These are phyloP conservation scores for Polydrusus cervinus DNA, from an alignment of 2,888 invertebrate species.

Conservation along the genomic window DNA sequence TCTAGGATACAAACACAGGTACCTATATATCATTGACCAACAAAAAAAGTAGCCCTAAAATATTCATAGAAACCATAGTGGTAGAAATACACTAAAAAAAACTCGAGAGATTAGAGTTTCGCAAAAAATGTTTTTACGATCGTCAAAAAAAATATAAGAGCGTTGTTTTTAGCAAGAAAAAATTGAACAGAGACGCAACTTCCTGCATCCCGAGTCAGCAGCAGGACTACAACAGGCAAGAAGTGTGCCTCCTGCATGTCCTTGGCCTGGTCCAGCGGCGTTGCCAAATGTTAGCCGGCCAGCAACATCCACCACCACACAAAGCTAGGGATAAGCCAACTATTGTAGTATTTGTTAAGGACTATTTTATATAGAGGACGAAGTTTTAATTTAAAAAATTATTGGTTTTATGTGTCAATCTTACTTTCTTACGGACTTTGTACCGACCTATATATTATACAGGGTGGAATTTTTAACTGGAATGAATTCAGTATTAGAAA, in stretches of 20 bases:
- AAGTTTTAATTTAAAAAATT: conserved; percentile 36
- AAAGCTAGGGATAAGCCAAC: conserved; percentile 55
- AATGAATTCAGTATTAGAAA: too few species aligned
- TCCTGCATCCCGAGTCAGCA: conserved; percentile 91
- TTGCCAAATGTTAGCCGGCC: conserved; percentile 73
- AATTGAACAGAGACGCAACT: conserved; percentile 87
- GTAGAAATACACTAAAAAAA: too few species aligned
- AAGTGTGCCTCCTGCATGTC: conserved; percentile 78
- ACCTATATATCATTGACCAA: conserved; percentile 52
- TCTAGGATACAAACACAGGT: conserved; percentile 71
- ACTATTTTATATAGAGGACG: conserved; percentile 47
- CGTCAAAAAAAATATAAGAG: too few species aligned
- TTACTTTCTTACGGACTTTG: not conserved
- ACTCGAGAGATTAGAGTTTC: too few species aligned
- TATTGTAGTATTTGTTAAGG: conserved; percentile 54
- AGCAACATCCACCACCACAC: conserved; percentile 45
- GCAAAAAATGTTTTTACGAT: too few species aligned
- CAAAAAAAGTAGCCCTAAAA: too few species aligned
- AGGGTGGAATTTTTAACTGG: too few species aligned
- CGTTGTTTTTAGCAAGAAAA: conserved; percentile 78
- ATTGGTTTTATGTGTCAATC: not conserved
- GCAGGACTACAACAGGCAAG: conserved; percentile 74
- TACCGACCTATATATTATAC: too few species aligned
- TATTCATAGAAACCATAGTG: too few species aligned
- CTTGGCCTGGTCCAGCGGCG: conserved; percentile 87